Percentiles rank a stretch among this genome's conserved stretches.
These are phyloP conservation scores for Drosophila yakuba DNA, from an alignment of 1,140 invertebrate genomes.

Conservation along the genomic window DNA sequence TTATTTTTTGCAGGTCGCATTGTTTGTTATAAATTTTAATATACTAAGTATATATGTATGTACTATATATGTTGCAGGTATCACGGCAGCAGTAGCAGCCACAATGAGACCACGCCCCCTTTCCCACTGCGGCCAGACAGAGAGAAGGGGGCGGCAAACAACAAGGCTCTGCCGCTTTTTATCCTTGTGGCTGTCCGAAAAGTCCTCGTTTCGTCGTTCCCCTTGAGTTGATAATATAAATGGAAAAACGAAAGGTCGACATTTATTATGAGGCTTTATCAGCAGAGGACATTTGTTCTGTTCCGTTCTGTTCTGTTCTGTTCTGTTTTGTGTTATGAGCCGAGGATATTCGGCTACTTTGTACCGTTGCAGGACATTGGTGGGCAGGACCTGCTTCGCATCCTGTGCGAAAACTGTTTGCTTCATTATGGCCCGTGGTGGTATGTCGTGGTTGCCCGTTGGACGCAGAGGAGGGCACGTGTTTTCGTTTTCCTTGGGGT, in stretches of 20 bases:
- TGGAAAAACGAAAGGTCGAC: constrained; percentile 84
- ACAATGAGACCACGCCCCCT: constrained; percentile 35
- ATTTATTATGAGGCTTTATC: constrained; percentile 84
- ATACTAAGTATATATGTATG: constrained; percentile 52
- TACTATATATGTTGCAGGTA: constrained; percentile 50
- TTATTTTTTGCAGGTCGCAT: constrained; percentile 39
- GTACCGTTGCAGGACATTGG: constrained; percentile 47
- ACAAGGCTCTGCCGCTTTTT: constrained; percentile 27
- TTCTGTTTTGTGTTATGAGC: constrained; percentile 79
- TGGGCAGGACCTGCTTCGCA: neutral
- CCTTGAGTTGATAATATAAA: constrained; percentile 80
- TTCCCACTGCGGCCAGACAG: constrained; percentile 4
- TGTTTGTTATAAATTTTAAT: constrained; percentile 83
- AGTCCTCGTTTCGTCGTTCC: constrained; percentile 10
- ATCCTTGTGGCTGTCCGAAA: constrained; percentile 30
- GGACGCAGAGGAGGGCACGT: constrained; percentile 21
- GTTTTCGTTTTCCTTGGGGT: constrained; percentile 77
- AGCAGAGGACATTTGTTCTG: constrained; percentile 83
- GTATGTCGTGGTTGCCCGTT: constrained; percentile 25
- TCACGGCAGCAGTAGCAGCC: constrained; percentile 27
- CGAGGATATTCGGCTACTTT: constrained; percentile 75
- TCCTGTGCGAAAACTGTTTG: constrained; percentile 47
- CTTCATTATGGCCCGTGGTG: constrained; percentile 56
- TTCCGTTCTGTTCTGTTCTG: constrained; percentile 82
- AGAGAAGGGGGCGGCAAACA: neutral